A percentile compares a stretch with the other conserved stretches of the same genome.
phyloP scores from a whole-genome alignment of 2,113 vertebrate genomes.

The Morone chrysops region DNA sequence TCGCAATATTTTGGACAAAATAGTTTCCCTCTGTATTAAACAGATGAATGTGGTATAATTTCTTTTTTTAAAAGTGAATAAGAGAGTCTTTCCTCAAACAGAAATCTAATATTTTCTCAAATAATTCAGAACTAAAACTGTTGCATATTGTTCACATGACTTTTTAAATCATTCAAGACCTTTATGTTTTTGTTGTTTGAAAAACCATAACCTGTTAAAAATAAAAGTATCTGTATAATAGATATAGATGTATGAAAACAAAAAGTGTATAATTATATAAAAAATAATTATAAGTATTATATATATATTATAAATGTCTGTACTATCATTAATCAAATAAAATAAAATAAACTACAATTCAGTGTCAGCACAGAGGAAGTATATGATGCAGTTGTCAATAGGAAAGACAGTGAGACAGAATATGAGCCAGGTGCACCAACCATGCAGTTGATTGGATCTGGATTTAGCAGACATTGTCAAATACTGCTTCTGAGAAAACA shows the following conservation, averaged over 20 bases:
- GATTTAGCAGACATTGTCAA: constrained; percentile 30
- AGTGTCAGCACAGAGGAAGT: not conserved
- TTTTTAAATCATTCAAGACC: not conserved
- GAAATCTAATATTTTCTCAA: not conserved
- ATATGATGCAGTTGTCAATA: not conserved
- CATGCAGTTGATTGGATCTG: constrained; percentile 34
- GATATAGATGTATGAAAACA: not conserved
- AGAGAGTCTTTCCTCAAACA: not conserved
- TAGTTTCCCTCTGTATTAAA: not conserved
- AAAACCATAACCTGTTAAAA: not conserved
- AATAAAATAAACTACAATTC: not conserved
- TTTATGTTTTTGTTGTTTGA: not conserved
- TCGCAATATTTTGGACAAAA: not conserved
- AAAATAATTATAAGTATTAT: not conserved
- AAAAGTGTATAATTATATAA: not conserved
- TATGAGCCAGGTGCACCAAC: not conserved
- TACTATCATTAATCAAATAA: not conserved
- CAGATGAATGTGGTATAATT: not conserved
- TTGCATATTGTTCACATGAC: not conserved
- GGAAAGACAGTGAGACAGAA: not conserved
- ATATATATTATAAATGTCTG: too few species aligned
- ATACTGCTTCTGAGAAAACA: constrained; percentile 28
- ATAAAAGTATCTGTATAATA: not conserved
- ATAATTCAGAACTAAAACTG: not conserved
- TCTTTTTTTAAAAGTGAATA: not conserved